Conservation (phyloP, 2,797 vertebrate genomes). For the Percopsis omiscomaycus region DNA sequence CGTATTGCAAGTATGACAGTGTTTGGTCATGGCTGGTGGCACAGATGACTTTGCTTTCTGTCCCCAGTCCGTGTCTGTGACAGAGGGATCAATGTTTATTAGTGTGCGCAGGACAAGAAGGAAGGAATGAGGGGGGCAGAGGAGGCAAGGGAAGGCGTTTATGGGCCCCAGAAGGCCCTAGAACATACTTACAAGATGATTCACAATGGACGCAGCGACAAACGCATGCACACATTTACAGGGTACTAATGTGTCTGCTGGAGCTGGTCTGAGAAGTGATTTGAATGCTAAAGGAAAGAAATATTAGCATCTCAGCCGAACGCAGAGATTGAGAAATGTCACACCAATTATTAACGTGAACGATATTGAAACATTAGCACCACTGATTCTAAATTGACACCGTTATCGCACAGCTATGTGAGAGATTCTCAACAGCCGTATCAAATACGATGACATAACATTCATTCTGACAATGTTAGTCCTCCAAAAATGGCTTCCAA, state of each 20-base stretch:
- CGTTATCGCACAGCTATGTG: conserved; percentile 42
- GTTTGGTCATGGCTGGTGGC: conserved; percentile 33
- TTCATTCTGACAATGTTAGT: conserved; percentile 65
- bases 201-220: neutral
- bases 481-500: conserved; percentile 73
- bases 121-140: neutral
- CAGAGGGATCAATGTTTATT: conserved; percentile 50
- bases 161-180: conserved; percentile 7
- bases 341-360: conserved; percentile 54
- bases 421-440: conserved; percentile 54
- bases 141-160: conserved; percentile 1
- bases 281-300: conserved; percentile 11
- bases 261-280: conserved; percentile 16
- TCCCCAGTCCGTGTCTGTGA: conserved; percentile 28
- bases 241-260: neutral
- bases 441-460: conserved; percentile 52
- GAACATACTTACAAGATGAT: neutral
- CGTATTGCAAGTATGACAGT: conserved; percentile 33
- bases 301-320: conserved; percentile 29
- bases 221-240: neutral
- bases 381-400: conserved; percentile 50
- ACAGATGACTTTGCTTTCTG: conserved; percentile 30
- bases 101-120: conserved; percentile 34
- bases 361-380: conserved; percentile 52
- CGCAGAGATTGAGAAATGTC: conserved; percentile 56